Percentiles rank a stretch among this genome's conserved stretches.
Conservation (phyloP, 2,888 invertebrate species). For the Cataglyphis cursor region DNA sequence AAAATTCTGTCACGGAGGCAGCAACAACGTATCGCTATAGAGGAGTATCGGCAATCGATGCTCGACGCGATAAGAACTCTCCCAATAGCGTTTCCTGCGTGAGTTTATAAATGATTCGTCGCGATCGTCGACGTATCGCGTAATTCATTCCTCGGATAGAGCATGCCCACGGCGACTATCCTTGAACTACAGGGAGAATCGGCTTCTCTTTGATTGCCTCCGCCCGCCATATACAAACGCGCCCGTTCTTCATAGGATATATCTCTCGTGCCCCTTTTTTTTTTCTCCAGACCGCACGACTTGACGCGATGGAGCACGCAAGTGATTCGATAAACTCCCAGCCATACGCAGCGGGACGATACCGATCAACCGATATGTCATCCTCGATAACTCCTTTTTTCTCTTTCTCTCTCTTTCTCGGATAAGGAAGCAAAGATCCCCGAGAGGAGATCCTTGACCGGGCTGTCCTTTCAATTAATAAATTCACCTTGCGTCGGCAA, state of each 20-base stretch:
- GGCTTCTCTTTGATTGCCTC: conserved; percentile 72
- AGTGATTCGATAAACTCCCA: conserved; percentile 72
- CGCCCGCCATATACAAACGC: conserved; percentile 57
- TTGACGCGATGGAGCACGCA: conserved; percentile 72
- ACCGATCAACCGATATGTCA: conserved; percentile 76
- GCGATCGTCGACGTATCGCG: conserved; percentile 49
- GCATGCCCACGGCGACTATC: conserved; percentile 49
- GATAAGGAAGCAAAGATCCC: conserved; percentile 65
- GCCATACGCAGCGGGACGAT: conserved; percentile 73
- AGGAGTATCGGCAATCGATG: conserved; percentile 39
- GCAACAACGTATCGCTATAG: background rate
- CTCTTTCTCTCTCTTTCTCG: conserved; percentile 26
- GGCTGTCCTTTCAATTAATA: conserved; percentile 72
- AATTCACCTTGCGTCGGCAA: conserved; percentile 61
- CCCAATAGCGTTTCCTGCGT: conserved; percentile 40
- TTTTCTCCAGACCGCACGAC: conserved; percentile 33
- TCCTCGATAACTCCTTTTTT: conserved; percentile 65
- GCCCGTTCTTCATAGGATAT: conserved; percentile 66
- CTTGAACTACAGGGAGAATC: conserved; percentile 63
- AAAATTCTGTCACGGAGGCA: background rate
- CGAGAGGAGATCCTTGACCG: conserved; percentile 28
- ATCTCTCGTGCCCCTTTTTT: conserved; percentile 52
- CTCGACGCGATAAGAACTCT: conserved; percentile 31
- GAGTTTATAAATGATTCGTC: conserved; percentile 62
- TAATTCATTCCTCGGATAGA: conserved; percentile 59